These are phyloP conservation scores for Homarus americanus DNA, from an alignment of 1,140 invertebrate genomes.

Conservation along the genomic window DNA sequence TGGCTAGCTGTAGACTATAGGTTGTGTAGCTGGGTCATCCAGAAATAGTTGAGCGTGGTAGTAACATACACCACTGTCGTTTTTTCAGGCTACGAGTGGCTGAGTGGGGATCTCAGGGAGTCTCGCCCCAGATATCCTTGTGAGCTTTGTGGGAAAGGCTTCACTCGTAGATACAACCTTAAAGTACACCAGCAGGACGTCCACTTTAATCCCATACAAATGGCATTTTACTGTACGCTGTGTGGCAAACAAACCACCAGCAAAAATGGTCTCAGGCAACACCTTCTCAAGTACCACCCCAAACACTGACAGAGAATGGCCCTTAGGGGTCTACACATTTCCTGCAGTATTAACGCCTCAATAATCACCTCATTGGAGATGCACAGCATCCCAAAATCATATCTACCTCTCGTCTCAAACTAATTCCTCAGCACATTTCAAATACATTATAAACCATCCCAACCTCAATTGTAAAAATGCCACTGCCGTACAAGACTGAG, in stretches of 20 bases:
- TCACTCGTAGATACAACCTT: constrained; percentile 65
- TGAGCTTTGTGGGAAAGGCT: constrained; percentile 61
- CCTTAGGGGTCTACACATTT: constrained; percentile 26
- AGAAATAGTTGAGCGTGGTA: constrained; percentile 42
- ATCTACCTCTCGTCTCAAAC: constrained; percentile 65
- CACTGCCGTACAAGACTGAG: constrained; percentile 72
- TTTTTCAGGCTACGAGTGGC: constrained; percentile 67
- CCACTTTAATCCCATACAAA: constrained; percentile 61
- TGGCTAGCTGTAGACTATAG: constrained; percentile 36
- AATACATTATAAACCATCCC: constrained; percentile 42
- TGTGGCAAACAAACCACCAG: constrained; percentile 60
- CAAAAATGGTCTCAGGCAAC: constrained; percentile 65
- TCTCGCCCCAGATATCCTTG: constrained; percentile 39
- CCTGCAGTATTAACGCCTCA: constrained; percentile 50
- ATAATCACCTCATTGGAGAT: constrained; percentile 51
- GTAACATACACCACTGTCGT: constrained; percentile 43
- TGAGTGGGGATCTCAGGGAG: constrained; percentile 62
- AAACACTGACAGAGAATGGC: constrained; percentile 20
- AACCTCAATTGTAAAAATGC: constrained; percentile 47
- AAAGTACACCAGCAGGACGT: constrained; percentile 67
- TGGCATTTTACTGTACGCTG: constrained; percentile 58
- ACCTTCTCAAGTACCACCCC: constrained; percentile 55
- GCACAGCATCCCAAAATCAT: constrained; percentile 3
- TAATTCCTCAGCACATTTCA: constrained; percentile 62
- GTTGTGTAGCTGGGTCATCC: constrained; percentile 45